These are phyloP conservation scores for Pseudoatta argentina DNA, from an alignment of 1,140 invertebrate species.

Conservation along the genomic window DNA sequence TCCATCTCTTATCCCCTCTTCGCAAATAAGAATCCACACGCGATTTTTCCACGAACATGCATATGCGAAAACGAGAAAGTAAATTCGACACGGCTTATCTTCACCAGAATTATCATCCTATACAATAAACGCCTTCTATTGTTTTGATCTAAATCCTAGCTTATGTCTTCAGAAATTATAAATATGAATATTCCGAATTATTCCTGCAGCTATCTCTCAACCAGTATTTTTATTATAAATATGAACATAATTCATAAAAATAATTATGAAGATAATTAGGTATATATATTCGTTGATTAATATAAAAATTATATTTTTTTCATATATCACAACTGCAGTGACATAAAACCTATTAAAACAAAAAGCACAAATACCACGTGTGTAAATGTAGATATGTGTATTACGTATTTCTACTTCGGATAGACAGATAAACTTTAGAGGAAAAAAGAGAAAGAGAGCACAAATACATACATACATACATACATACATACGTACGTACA, in stretches of 20 bases:
- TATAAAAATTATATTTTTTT: not conserved
- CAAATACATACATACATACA: not conserved
- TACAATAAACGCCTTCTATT: not conserved
- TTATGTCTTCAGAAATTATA: not conserved
- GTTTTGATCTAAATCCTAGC: not conserved
- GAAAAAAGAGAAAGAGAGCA: not conserved
- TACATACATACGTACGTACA: not conserved
- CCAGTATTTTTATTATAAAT: not conserved
- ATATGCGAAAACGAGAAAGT: not conserved
- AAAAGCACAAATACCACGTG: not conserved
- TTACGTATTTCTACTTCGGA: not conserved
- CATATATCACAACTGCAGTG: not conserved
- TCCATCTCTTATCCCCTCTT: not conserved
- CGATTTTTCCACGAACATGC: too few species aligned
- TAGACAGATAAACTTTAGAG: not conserved
- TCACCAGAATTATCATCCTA: not conserved
- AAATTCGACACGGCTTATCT: not conserved
- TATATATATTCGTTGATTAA: not conserved
- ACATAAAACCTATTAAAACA: not conserved
- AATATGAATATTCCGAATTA: not conserved
- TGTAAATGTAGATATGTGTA: not conserved
- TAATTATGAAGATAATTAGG: not conserved
- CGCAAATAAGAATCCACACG: not conserved
- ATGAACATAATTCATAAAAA: not conserved
- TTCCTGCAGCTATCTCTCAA: not conserved